These are phyloP conservation scores for Falco cherrug DNA, from an alignment of 2,797 vertebrate species.

Conservation along the genomic window DNA sequence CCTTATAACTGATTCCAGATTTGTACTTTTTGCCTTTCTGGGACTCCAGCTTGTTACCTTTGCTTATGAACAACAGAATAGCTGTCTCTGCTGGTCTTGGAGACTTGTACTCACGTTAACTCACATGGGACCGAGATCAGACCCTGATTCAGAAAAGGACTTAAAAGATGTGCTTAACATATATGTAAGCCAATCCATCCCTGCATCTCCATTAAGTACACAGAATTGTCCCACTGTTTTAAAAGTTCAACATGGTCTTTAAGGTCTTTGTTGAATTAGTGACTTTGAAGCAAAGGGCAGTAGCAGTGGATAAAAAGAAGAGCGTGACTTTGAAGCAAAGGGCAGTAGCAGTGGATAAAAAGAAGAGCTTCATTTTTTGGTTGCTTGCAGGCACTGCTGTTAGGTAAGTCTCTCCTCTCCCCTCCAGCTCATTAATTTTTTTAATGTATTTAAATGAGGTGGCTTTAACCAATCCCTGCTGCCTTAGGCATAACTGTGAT, in stretches of 20 bases:
- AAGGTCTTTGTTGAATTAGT: not conserved
- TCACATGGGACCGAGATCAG: not conserved
- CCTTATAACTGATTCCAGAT: constrained; percentile 50
- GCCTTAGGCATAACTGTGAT: not conserved
- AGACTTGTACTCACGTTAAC: not conserved
- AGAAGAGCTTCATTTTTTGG: not conserved
- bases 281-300: not conserved
- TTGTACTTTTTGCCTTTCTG: not conserved
- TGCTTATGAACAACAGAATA: not conserved
- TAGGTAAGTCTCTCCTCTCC: not conserved
- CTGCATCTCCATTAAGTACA: accelerated
- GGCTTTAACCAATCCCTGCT: constrained; percentile 17
- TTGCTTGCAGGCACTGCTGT: not conserved
- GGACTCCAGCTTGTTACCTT: not conserved
- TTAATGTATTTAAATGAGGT: constrained; percentile 1
- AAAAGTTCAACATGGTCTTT: not conserved
- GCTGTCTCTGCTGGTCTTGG: not conserved
- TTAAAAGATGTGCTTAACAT: not conserved
- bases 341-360: not conserved
- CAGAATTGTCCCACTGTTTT: not conserved
- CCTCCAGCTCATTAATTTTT: not conserved
- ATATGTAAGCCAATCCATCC: not conserved
- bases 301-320: not conserved
- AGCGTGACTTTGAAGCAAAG: not conserved
- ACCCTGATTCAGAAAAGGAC: not conserved